These are phyloP conservation scores for Nesidiocoris tenuis DNA, from an alignment of 2,888 invertebrate species.

Conservation along the genomic window DNA sequence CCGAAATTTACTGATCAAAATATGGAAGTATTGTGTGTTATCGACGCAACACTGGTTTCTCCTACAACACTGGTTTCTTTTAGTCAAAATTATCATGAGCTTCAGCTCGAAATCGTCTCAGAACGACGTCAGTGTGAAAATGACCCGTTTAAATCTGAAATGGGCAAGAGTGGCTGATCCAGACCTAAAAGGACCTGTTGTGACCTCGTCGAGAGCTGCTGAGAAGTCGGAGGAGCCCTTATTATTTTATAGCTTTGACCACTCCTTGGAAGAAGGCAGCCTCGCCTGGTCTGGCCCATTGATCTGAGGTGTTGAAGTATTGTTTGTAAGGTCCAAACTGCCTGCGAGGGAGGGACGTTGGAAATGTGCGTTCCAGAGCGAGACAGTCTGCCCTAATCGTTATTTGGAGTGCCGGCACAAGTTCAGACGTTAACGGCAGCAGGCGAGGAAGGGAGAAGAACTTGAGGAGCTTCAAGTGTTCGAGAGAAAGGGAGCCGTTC, in stretches of 20 bases:
- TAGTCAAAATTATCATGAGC: too few relatives aligned
- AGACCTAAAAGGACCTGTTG: background rate
- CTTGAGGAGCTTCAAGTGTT: background rate
- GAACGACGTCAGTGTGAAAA: too few relatives aligned
- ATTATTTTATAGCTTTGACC: conserved; percentile 34
- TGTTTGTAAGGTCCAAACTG: conserved; percentile 10
- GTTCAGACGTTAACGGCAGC: background rate
- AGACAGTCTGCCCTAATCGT: conserved; percentile 16
- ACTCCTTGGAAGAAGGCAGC: background rate
- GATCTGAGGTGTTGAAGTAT: conserved; percentile 11
- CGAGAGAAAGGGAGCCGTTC: background rate
- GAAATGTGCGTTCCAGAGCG: background rate
- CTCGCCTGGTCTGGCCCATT: background rate
- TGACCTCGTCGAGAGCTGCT: background rate
- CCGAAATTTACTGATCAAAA: too few relatives aligned
- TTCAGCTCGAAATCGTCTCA: too few relatives aligned
- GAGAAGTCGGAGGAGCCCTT: background rate
- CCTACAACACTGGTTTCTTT: too few relatives aligned
- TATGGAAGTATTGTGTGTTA: too few relatives aligned
- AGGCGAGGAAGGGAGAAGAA: background rate
- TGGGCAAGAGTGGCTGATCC: background rate
- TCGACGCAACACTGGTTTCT: too few relatives aligned
- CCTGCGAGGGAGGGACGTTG: conserved; percentile 1
- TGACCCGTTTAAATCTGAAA: too few relatives aligned
- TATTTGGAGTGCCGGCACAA: conserved; percentile 28